Conservation (phyloP, 2,113 vertebrate species). For the Hippocampus comes region DNA sequence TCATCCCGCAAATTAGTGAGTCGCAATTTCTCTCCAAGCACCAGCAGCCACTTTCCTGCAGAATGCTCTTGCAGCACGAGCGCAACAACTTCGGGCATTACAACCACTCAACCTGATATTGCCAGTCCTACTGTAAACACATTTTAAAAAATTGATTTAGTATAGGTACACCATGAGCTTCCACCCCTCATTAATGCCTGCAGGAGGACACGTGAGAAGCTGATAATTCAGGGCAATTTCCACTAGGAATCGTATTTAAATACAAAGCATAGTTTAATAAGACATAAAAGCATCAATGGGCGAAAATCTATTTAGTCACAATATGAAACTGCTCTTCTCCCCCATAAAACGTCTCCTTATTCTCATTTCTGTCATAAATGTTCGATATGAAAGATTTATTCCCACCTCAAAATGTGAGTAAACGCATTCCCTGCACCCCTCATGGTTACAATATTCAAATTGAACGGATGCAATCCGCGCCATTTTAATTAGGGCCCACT, state of each 20-base stretch:
- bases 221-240: not conserved
- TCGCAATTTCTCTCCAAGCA: slow-evolving; percentile 18
- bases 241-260: slow-evolving; percentile 5
- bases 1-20: slow-evolving; percentile 37
- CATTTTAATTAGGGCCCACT: slow-evolving; percentile 66
- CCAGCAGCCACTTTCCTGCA: slow-evolving; percentile 23
- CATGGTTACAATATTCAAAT: slow-evolving; percentile 50
- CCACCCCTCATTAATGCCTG: not conserved
- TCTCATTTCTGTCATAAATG: slow-evolving; percentile 24
- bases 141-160: not conserved
- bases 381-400: slow-evolving; percentile 33
- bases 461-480: slow-evolving; percentile 53
- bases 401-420: slow-evolving; percentile 16
- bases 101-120: not conserved
- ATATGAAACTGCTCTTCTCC: not conserved
- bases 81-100: slow-evolving; percentile 27
- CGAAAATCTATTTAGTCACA: slow-evolving; percentile 4
- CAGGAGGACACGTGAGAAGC: not conserved
- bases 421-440: slow-evolving; percentile 11
- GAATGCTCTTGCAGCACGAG: slow-evolving; percentile 10
- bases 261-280: not conserved
- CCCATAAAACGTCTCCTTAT: slow-evolving; percentile 14
- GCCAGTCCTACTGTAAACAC: not conserved
- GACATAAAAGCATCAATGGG: slow-evolving; percentile 9
- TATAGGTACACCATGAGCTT: not conserved